Conservation (phyloP, 2,888 invertebrate genomes). For the Tiliacea citrago region DNA sequence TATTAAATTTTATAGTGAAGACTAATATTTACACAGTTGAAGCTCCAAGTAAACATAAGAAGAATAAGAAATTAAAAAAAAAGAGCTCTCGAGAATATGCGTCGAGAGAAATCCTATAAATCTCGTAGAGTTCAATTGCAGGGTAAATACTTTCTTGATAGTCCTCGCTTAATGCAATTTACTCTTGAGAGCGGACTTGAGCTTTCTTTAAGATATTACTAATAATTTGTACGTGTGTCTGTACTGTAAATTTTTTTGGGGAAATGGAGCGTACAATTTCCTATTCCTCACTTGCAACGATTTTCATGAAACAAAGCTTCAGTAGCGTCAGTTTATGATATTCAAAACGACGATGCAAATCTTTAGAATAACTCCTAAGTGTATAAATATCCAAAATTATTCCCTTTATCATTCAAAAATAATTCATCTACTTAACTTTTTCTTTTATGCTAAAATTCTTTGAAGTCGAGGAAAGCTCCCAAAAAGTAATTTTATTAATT, state of each 20-base stretch:
- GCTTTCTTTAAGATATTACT: slow-evolving; percentile 61
- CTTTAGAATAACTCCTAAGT: slow-evolving; percentile 77
- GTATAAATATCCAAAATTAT: slow-evolving; percentile 88
- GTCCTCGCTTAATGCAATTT: slow-evolving; percentile 78
- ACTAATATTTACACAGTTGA: slow-evolving; percentile 55
- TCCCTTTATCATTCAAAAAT: slow-evolving; percentile 89
- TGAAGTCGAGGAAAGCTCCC: slow-evolving; percentile 90
- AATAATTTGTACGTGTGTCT: slow-evolving; percentile 44
- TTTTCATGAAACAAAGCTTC: slow-evolving; percentile 38
- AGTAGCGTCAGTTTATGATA: slow-evolving; percentile 40
- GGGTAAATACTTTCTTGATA: slow-evolving; percentile 79
- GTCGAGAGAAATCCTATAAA: slow-evolving; percentile 77
- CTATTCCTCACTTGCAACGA: neutral
- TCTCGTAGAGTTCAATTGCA: slow-evolving; percentile 80
- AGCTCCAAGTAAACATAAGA: slow-evolving; percentile 60
- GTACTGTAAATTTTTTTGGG: neutral
- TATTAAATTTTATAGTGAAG: slow-evolving; percentile 42
- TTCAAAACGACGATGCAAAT: slow-evolving; percentile 67
- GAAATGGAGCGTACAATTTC: neutral
- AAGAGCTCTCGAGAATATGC: slow-evolving; percentile 66
- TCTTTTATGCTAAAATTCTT: slow-evolving; percentile 90
- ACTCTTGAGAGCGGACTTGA: slow-evolving; percentile 67
- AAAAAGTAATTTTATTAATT: slow-evolving; percentile 91
- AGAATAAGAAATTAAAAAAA: slow-evolving; percentile 69
- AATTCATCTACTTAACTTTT: slow-evolving; percentile 90